A percentile compares a stretch with the other conserved stretches of the same genome.
Evolutionary conservation across 2,113 vertebrate genomes (phyloP).

Genomic region (Atherinomorus stipes): DNA sequence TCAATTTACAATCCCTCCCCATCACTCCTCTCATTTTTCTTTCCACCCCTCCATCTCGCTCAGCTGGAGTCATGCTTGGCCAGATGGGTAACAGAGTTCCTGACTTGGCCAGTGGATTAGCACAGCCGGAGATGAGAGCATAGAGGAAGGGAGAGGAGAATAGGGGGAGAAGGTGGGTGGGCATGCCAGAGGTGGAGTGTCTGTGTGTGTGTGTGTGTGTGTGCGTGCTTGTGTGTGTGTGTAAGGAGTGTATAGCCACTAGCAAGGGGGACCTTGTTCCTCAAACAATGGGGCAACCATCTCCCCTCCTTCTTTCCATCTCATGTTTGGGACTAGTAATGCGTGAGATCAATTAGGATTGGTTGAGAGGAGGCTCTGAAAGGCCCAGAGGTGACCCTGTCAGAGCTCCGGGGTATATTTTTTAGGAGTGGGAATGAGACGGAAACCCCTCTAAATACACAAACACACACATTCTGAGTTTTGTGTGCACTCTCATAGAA

Average conservation of each 20-base stretch:
- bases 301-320: conserved; percentile 70
- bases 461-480: conserved; percentile 45
- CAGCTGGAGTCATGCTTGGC: conserved; percentile 83
- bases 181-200: conserved; percentile 68
- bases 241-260: conserved; percentile 55
- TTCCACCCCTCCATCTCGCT: conserved; percentile 79
- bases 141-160: conserved; percentile 56
- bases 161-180: conserved; percentile 68
- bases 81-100: conserved; percentile 89
- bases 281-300: conserved; percentile 76
- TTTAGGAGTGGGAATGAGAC: conserved; percentile 27
- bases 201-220: conserved; percentile 32
- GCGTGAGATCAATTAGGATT: conserved; percentile 83
- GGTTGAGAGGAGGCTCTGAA: conserved; percentile 83
- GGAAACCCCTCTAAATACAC: conserved; percentile 53
- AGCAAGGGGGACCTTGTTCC: conserved; percentile 59
- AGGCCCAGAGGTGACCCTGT: conserved; percentile 79
- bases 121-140: conserved; percentile 76
- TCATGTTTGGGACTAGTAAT: conserved; percentile 81
- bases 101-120: conserved; percentile 78
- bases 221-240: conserved; percentile 18
- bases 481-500: conserved; percentile 36
- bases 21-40: conserved; percentile 63
- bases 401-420: conserved; percentile 73
- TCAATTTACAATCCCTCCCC: conserved; percentile 76